Percentiles rank a stretch among this genome's conserved stretches.
phyloP scores from a whole-genome alignment of 2,113 vertebrate genomes.

The Melanerpes formicivorus region DNA sequence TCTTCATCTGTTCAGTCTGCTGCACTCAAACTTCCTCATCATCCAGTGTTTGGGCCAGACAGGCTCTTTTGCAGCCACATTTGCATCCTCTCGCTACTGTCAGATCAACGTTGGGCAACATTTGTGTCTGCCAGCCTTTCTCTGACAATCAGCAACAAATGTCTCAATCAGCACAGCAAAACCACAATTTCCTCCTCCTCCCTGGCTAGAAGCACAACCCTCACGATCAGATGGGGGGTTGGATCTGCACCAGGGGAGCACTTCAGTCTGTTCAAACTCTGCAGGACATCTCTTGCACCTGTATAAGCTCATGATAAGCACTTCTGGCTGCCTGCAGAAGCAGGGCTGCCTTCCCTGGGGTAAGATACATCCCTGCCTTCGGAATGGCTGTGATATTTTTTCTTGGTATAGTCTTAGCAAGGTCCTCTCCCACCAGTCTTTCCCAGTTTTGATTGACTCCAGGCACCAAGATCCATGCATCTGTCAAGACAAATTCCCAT shows the following conservation, averaged over 20 bases:
- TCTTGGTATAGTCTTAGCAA: not conserved
- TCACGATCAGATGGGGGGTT: not conserved
- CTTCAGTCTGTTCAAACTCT: not conserved
- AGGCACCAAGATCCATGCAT: not conserved
- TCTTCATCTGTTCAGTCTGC: constrained; percentile 60
- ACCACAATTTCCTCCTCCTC: not conserved
- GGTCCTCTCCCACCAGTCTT: not conserved
- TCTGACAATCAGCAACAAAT: constrained; percentile 45
- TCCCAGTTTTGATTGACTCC: not conserved
- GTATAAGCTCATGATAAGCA: not conserved
- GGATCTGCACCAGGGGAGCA: not conserved
- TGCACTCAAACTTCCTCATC: constrained; percentile 10
- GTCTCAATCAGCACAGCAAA: constrained; percentile 35
- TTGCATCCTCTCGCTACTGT: constrained; percentile 43
- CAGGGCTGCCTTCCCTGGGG: not conserved
- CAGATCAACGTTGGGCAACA: constrained; percentile 49
- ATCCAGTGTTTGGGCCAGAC: constrained; percentile 43
- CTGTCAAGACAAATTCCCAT: not conserved
- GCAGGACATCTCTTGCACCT: not conserved
- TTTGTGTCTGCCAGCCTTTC: constrained; percentile 23
- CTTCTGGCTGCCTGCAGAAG: not conserved
- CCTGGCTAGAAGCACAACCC: not conserved
- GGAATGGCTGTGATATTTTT: not conserved
- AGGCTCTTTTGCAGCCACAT: constrained; percentile 46
- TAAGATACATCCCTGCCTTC: not conserved